A percentile compares a stretch with the other conserved stretches of the same genome.
Evolutionary conservation across 2,797 vertebrate genomes (phyloP).

Genomic region (Trachops cirrhosus): DNA sequence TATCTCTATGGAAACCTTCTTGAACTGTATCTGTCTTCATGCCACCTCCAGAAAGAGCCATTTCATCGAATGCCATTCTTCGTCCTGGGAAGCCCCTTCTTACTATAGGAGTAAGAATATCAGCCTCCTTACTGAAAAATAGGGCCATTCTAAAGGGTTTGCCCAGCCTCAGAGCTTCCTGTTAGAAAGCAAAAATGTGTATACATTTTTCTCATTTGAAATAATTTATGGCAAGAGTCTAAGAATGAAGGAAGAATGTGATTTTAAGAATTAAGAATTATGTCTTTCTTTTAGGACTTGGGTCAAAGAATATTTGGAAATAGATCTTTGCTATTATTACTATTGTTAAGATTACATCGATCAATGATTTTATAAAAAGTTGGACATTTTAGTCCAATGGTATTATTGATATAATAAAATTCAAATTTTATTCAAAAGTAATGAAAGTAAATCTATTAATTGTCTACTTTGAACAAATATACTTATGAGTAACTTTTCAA

Average conservation of each 20-base stretch:
- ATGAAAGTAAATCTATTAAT: not conserved
- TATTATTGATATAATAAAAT: not conserved
- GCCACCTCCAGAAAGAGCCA: not conserved
- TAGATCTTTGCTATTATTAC: not conserved
- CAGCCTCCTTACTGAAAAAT: not conserved
- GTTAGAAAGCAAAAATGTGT: not conserved
- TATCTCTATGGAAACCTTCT: not conserved
- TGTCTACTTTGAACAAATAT: not conserved
- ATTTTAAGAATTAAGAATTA: not conserved
- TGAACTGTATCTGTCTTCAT: not conserved
- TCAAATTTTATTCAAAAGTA: conserved; percentile 36
- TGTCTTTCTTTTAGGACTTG: not conserved
- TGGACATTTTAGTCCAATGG: not conserved
- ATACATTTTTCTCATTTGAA: not conserved
- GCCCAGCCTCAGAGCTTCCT: not conserved
- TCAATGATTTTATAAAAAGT: not conserved
- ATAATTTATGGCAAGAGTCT: not conserved
- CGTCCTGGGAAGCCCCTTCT: not conserved
- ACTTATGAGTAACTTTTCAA: not conserved
- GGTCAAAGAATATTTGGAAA: not conserved
- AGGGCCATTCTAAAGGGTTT: not conserved
- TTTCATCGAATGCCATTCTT: not conserved
- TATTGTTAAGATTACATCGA: not conserved
- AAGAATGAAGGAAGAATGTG: not conserved
- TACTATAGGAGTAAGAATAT: not conserved